These are phyloP conservation scores for Antechinus stuartii DNA, from an alignment of 2,113 vertebrate species.

Conservation along the genomic window DNA sequence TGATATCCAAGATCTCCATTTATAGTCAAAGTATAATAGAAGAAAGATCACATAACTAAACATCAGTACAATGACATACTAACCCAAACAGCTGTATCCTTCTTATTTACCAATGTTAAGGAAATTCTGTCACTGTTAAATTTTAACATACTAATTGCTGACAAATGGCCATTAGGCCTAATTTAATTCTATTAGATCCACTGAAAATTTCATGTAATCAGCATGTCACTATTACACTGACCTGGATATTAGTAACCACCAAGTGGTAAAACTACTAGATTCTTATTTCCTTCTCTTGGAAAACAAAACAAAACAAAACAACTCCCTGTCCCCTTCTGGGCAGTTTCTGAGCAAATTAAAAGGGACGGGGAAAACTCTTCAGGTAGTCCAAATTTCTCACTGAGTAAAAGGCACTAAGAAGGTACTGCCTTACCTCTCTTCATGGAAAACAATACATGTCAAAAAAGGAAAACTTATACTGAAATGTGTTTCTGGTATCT, in stretches of 20 bases:
- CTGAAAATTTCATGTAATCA: slow-evolving; percentile 1
- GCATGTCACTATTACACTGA: not conserved
- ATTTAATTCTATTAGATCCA: not conserved
- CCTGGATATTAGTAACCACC: not conserved
- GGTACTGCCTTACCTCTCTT: slow-evolving; percentile 44
- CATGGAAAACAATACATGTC: slow-evolving; percentile 43
- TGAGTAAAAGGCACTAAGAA: slow-evolving; percentile 74
- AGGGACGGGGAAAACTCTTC: not conserved
- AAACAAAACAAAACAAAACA: not conserved
- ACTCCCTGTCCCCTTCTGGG: slow-evolving; percentile 24
- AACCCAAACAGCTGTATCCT: not conserved
- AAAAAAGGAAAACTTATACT: slow-evolving; percentile 44
- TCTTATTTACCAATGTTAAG: not conserved
- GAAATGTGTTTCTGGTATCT: slow-evolving; percentile 44
- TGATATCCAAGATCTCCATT: not conserved
- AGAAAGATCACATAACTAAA: not conserved
- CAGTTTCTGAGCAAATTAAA: slow-evolving; percentile 20
- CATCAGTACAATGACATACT: not conserved
- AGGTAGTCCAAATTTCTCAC: slow-evolving; percentile 28
- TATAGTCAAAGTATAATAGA: not conserved
- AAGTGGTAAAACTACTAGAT: not conserved
- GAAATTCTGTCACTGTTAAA: not conserved
- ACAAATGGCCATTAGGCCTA: not conserved
- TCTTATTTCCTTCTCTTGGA: slow-evolving; percentile 34
- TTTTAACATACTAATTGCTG: not conserved